Evolutionary conservation across 2,113 vertebrate species (phyloP).

Genomic region (Lasiurus borealis): DNA sequence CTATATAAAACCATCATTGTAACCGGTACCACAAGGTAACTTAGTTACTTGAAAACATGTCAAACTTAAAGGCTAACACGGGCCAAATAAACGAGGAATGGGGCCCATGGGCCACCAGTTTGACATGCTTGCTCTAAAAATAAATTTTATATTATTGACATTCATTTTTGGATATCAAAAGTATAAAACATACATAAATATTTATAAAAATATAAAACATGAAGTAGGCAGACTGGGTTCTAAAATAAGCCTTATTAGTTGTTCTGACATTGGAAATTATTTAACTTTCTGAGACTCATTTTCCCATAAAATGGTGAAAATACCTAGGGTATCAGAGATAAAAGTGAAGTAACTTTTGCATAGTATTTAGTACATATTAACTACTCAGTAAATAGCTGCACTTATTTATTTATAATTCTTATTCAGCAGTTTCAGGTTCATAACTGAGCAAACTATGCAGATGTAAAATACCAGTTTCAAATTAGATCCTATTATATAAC

Average conservation of each 20-base stretch:
- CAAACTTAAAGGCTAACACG: too few relatives aligned
- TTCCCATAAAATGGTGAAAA: not conserved
- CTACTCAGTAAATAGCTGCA: not conserved
- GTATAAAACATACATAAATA: not conserved
- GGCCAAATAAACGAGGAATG: too few relatives aligned
- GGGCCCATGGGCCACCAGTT: too few relatives aligned
- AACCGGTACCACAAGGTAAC: not conserved
- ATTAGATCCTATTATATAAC: not conserved
- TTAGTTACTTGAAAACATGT: not conserved
- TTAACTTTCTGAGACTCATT: constrained; percentile 4
- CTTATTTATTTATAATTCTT: not conserved
- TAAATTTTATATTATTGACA: not conserved
- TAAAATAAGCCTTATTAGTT: not conserved
- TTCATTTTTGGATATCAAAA: not conserved
- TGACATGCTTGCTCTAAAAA: constrained; percentile 23
- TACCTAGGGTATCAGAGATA: not conserved
- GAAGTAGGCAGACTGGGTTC: not conserved
- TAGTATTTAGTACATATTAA: not conserved
- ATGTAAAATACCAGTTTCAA: not conserved
- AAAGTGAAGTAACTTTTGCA: not conserved
- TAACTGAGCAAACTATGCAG: constrained; percentile 29
- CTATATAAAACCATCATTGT: not conserved
- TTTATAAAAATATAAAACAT: too few relatives aligned
- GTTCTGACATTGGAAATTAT: not conserved
- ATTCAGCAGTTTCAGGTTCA: constrained; percentile 34